Evolutionary conservation across 2,888 invertebrate species (phyloP).

Genomic region (Eubasilissa splendida): DNA sequence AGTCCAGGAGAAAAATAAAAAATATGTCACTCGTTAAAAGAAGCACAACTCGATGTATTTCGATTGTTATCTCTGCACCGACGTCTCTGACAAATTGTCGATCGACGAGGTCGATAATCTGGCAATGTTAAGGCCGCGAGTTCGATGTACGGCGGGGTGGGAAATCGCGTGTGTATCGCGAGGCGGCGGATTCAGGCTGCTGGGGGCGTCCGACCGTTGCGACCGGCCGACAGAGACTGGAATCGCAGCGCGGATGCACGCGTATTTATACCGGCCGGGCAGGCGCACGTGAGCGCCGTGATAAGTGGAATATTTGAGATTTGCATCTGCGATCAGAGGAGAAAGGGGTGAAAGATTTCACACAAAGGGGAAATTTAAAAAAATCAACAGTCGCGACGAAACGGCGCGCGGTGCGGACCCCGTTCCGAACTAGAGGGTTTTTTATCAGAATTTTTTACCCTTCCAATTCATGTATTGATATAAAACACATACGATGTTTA

Average conservation of each 20-base stretch:
- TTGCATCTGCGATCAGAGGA: conserved; percentile 29
- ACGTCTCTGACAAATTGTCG: neutral
- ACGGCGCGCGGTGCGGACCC: too few relatives aligned
- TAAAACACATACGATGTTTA: too few relatives aligned
- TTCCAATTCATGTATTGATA: too few relatives aligned
- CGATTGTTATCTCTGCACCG: neutral
- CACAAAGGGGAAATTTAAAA: neutral
- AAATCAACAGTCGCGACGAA: neutral
- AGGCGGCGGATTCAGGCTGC: neutral
- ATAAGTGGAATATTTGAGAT: conserved; percentile 21
- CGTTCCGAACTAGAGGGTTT: too few relatives aligned
- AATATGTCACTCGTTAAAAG: neutral
- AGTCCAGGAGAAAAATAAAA: neutral
- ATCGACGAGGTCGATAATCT: neutral
- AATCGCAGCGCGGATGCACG: conserved; percentile 3
- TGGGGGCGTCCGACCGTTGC: conserved; percentile 5
- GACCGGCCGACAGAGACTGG: conserved; percentile 19
- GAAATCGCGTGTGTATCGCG: neutral
- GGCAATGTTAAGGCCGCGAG: neutral
- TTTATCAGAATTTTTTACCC: too few relatives aligned
- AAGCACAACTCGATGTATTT: neutral
- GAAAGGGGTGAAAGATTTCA: conserved; percentile 10
- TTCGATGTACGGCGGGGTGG: neutral
- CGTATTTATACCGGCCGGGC: conserved; percentile 19
- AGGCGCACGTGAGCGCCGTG: neutral